These are phyloP conservation scores for Nomada ferruginata DNA, from an alignment of 2,888 invertebrate species.

Conservation along the genomic window DNA sequence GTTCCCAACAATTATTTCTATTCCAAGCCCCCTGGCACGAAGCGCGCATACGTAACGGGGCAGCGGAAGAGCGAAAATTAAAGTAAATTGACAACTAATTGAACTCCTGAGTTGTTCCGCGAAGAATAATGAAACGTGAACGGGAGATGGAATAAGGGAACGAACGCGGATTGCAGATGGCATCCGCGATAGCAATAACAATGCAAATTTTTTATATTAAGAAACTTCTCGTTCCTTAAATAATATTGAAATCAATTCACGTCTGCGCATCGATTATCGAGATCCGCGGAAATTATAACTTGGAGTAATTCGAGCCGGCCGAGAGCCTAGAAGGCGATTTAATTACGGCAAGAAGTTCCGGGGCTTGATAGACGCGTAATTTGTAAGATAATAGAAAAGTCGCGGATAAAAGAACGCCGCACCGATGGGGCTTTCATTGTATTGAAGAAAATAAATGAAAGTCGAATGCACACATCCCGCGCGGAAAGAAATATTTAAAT, in stretches of 20 bases:
- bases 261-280: slow-evolving; percentile 56
- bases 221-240: slow-evolving; percentile 26
- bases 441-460: slow-evolving; percentile 22
- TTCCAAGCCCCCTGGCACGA: not conserved
- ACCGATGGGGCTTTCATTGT: slow-evolving; percentile 17
- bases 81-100: slow-evolving; percentile 15
- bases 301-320: slow-evolving; percentile 52
- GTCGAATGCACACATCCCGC: not conserved
- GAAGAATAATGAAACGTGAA: not conserved
- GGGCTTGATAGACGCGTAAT: slow-evolving; percentile 64
- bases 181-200: not conserved
- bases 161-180: not conserved
- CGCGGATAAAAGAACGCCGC: slow-evolving; percentile 50
- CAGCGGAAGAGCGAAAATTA: not conserved
- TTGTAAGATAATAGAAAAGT: slow-evolving; percentile 65
- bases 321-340: slow-evolving; percentile 71
- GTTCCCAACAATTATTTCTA: not conserved
- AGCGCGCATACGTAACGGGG: not conserved
- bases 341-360: slow-evolving; percentile 75
- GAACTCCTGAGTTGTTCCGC: not conserved
- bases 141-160: not conserved
- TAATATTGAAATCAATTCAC: slow-evolving; percentile 24
- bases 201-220: slow-evolving; percentile 44
- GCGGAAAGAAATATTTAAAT: slow-evolving; percentile 10
- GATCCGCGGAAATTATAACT: slow-evolving; percentile 52